These are phyloP conservation scores for Elachura formosa DNA, from an alignment of 2,113 vertebrate genomes.

Conservation along the genomic window DNA sequence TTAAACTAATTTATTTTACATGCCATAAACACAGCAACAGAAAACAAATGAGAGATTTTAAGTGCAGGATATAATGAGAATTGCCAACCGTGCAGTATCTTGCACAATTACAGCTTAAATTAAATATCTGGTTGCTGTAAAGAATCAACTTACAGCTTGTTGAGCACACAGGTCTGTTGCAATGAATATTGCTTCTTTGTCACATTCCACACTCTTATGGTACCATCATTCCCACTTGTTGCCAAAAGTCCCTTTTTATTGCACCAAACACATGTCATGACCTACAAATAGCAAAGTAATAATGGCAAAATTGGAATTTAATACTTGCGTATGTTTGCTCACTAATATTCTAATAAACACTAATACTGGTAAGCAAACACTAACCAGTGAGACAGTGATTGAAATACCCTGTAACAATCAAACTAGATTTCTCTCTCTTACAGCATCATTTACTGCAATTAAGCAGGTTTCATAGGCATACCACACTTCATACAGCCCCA, in stretches of 20 bases:
- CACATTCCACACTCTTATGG: constrained; percentile 92
- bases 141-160: constrained; percentile 80
- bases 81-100: not conserved
- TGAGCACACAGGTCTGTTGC: constrained; percentile 94
- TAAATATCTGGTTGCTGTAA: not conserved
- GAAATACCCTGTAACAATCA: not conserved
- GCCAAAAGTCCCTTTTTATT: constrained; percentile 89
- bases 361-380: not conserved
- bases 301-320: not conserved
- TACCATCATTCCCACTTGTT: constrained; percentile 92
- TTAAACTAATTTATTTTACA: not conserved
- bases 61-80: not conserved
- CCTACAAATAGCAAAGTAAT: constrained; percentile 71
- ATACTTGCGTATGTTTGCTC: not conserved
- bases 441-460: not conserved
- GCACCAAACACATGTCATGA: constrained; percentile 93
- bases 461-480: not conserved
- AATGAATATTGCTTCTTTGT: constrained; percentile 92
- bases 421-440: not conserved
- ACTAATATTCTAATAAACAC: too few relatives aligned
- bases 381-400: not conserved
- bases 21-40: not conserved
- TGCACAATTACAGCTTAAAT: not conserved
- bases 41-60: not conserved
- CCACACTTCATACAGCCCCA: not conserved